Evolutionary conservation across 53 echinoderm and acorn worm species (phyloP), one percentile per base, ranked within the genome.

Genomic region (Actinopyga echinites): DNA sequence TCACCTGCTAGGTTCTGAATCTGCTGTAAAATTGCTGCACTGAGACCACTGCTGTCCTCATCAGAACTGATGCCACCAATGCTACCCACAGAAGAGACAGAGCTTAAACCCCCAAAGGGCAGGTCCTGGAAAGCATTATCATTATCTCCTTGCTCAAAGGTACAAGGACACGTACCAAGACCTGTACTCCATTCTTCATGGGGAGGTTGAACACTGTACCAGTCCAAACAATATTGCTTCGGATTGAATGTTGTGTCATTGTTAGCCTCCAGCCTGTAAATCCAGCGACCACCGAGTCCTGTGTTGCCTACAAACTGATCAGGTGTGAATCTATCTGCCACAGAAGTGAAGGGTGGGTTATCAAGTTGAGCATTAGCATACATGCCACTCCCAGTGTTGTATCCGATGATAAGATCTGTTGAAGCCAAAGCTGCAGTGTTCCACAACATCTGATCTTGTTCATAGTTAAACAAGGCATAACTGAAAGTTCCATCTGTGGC

Each of bases 161-260:
- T 85, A 55, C 95, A 95, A 2, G 95, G 95, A 61, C 95, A 95
- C 4, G 89, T 89, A 8, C 95, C 95, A 12, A 95, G 89, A 34
- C 56, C 78, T 25, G 82, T 74, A 40, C 90, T 89, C 95, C 95
- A 95, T 22, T 65, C 78, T 5, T 23, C 35, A 2, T 91, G 93
- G 30, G 86, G 74, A 12, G 93, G 95, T 68, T 95, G 84, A 5
- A 5, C 20, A 19, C 56, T 69, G 69, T 95, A 95, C 95, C 95
- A 95, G 44, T 91, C 87, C 19, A 91, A 66, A 64, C 95, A 95
- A 37, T 75, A 85, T 60, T 87, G 75, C 28, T 92, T 92, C 37
- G 91, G 85, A 25, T 93, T 95, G 65, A 93, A 58, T 30, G 95
- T 95, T 49, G 67, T 60, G 3, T 74, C 83, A 7, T 85, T 91